phyloP scores from a whole-genome alignment of 1,140 invertebrate genomes.

The Temnothorax longispinosus region DNA sequence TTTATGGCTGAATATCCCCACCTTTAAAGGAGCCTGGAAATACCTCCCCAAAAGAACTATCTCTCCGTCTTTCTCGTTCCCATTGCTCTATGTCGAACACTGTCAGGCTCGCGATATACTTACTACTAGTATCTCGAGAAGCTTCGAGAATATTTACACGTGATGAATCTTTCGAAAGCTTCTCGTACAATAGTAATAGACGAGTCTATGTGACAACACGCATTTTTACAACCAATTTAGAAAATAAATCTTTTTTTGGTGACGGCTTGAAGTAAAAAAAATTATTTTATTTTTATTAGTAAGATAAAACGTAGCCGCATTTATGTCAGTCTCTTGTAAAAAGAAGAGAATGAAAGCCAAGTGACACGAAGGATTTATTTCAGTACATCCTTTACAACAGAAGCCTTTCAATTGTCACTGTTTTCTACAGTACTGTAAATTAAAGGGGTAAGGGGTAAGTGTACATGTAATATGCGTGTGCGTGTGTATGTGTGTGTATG shows the following conservation, averaged over 20 bases:
- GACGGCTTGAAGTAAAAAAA: neutral
- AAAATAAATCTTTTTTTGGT: neutral
- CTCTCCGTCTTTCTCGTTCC: constrained; percentile 25
- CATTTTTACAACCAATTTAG: neutral
- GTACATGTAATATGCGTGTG: neutral
- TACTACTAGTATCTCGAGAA: neutral
- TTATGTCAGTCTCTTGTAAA: neutral
- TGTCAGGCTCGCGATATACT: neutral
- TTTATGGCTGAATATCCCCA: constrained; percentile 79
- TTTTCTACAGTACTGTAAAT: neutral
- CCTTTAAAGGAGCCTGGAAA: neutral
- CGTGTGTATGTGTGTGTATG: neutral
- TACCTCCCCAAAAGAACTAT: constrained; percentile 62
- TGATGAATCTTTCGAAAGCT: neutral
- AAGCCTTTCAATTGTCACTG: neutral
- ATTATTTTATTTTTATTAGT: neutral
- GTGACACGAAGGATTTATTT: neutral
- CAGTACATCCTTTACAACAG: neutral
- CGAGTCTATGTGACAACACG: neutral
- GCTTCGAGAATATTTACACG: neutral
- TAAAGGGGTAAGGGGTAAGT: neutral
- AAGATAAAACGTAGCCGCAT: neutral
- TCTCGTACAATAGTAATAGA: neutral
- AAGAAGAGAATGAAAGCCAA: neutral
- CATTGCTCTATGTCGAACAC: neutral